Conservation (phyloP, 2,113 vertebrate species). For the Meles meles region DNA sequence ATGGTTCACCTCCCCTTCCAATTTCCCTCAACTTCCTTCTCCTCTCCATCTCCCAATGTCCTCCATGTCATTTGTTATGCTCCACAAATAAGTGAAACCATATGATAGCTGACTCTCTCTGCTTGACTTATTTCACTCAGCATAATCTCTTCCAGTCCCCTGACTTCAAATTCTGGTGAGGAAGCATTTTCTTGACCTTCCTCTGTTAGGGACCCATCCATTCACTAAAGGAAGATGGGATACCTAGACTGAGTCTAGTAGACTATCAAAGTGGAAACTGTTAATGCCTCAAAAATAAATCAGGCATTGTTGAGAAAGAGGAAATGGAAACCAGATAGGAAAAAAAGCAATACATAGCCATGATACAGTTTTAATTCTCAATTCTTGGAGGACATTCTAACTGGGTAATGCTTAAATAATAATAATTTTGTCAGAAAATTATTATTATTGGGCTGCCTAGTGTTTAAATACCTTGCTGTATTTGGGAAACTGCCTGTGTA, state of each 20-base stretch:
- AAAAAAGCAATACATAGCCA: not conserved
- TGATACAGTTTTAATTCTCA: not conserved
- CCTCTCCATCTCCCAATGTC: too few species aligned
- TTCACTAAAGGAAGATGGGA: not conserved
- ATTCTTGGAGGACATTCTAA: not conserved
- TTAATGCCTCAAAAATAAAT: not conserved
- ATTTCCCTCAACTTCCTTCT: too few species aligned
- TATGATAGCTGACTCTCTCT: too few species aligned
- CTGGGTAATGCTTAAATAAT: not conserved
- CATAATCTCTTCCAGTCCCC: too few species aligned
- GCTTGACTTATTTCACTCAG: too few species aligned
- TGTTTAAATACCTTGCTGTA: not conserved
- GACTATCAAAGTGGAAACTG: not conserved
- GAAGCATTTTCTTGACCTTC: not conserved
- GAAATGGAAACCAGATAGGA: not conserved
- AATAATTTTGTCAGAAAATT: not conserved
- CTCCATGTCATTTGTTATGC: too few species aligned
- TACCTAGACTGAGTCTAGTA: not conserved
- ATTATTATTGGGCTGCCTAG: not conserved
- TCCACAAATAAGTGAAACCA: too few species aligned
- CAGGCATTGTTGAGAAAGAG: not conserved
- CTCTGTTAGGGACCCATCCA: too few species aligned
- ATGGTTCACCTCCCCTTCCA: too few species aligned
- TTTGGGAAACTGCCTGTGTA: not conserved
- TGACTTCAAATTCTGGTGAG: not conserved